Conservation (phyloP, 2,113 vertebrate genomes). For the Pan troglodytes region DNA sequence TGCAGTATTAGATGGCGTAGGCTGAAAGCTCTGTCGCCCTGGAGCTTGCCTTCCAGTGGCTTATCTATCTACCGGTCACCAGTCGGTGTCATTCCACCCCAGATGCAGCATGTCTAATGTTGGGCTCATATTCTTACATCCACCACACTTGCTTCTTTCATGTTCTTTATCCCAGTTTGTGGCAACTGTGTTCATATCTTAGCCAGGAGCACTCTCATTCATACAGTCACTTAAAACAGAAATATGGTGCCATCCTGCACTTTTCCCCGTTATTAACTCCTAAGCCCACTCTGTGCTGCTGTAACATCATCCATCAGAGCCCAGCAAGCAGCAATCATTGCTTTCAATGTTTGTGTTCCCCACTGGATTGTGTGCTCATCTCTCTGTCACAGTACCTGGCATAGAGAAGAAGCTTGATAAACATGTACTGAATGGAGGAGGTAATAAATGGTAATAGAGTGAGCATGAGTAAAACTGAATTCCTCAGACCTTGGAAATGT, state of each 20-base stretch:
- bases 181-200: neutral
- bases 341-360: neutral
- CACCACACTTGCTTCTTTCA: neutral
- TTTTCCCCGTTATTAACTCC: neutral
- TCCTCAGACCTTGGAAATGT: neutral
- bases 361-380: neutral
- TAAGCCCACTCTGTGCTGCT: neutral
- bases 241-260: fast-evolving
- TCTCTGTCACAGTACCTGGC: neutral
- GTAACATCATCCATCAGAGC: neutral
- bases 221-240: neutral
- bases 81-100: neutral
- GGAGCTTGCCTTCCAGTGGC: neutral
- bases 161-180: neutral
- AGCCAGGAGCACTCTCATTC: neutral
- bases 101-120: fast-evolving
- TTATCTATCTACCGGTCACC: fast-evolving
- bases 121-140: neutral
- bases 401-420: neutral
- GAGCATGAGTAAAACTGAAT: neutral
- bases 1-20: neutral
- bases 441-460: neutral
- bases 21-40: neutral
- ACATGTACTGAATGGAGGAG: neutral
- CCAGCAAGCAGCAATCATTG: fast-evolving